These are phyloP conservation scores for Andrena hattorfiana DNA, from an alignment of 2,888 invertebrate species.

Conservation along the genomic window DNA sequence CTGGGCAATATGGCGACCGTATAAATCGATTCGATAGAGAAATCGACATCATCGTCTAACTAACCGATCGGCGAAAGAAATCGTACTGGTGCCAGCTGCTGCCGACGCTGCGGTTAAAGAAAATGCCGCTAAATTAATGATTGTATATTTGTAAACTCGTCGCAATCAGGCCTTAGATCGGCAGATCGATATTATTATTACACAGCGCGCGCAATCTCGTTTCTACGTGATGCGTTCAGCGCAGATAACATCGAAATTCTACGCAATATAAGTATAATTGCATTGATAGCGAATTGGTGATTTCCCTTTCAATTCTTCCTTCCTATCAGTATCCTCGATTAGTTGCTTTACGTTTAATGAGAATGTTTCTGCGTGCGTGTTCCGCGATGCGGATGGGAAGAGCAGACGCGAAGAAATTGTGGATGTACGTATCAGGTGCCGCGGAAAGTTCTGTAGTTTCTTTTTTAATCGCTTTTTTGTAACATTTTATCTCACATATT, in stretches of 20 bases:
- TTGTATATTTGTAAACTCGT: slow-evolving; percentile 27
- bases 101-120: not conserved
- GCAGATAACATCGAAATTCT: slow-evolving; percentile 39
- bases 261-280: slow-evolving; percentile 26
- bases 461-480: no score
- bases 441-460: no score
- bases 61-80: slow-evolving; percentile 1
- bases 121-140: slow-evolving; percentile 14
- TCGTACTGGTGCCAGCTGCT: not conserved
- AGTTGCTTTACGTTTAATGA: slow-evolving; percentile 3
- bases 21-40: slow-evolving; percentile 14
- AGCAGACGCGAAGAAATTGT: not conserved
- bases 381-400: no score
- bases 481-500: no score
- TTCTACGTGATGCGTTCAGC: slow-evolving; percentile 14
- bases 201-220: slow-evolving; percentile 23
- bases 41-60: not conserved
- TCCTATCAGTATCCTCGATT: slow-evolving; percentile 36
- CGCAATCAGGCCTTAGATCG: slow-evolving; percentile 2
- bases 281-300: slow-evolving; percentile 23
- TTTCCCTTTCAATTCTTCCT: slow-evolving; percentile 20
- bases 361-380: slow-evolving; percentile 1
- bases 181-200: slow-evolving; percentile 27
- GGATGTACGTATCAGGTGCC: no score
- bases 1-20: not conserved